Conservation (phyloP, 2,113 vertebrate species). For the Oreochromis spilurus region DNA sequence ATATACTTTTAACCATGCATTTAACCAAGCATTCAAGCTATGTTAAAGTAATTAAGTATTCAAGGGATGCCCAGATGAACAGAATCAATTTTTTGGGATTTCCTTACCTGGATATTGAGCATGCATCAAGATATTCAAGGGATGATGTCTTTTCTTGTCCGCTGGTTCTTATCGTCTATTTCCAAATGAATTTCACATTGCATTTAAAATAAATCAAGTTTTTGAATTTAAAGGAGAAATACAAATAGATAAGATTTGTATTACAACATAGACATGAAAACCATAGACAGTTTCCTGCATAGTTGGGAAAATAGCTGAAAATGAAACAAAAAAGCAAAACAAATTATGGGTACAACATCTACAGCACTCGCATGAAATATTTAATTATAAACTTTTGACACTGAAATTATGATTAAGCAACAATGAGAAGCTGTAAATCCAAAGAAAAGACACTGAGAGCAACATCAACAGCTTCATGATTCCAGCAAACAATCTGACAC, state of each 20-base stretch:
- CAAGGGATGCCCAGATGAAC: background rate
- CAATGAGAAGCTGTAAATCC: background rate
- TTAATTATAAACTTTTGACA: background rate
- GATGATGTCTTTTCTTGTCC: background rate
- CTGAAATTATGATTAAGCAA: background rate
- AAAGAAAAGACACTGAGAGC: background rate
- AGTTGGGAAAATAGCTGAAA: background rate
- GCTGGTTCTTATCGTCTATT: background rate
- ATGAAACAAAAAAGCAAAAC: background rate
- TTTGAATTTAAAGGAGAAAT: background rate
- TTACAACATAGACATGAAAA: background rate
- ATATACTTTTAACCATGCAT: background rate
- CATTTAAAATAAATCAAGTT: background rate
- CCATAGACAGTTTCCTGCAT: background rate
- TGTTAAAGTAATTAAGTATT: background rate
- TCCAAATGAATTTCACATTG: background rate
- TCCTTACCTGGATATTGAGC: background rate
- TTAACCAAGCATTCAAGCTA: background rate
- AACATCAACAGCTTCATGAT: background rate
- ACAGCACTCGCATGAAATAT: background rate
- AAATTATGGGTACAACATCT: background rate
- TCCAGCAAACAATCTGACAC: background rate
- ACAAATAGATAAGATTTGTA: background rate
- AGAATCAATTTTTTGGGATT: background rate
- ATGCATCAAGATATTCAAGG: background rate